Percentiles rank a stretch among this genome's conserved stretches.
These are phyloP conservation scores for Nylanderia fulva DNA, from an alignment of 1,140 invertebrate genomes.

Conservation along the genomic window DNA sequence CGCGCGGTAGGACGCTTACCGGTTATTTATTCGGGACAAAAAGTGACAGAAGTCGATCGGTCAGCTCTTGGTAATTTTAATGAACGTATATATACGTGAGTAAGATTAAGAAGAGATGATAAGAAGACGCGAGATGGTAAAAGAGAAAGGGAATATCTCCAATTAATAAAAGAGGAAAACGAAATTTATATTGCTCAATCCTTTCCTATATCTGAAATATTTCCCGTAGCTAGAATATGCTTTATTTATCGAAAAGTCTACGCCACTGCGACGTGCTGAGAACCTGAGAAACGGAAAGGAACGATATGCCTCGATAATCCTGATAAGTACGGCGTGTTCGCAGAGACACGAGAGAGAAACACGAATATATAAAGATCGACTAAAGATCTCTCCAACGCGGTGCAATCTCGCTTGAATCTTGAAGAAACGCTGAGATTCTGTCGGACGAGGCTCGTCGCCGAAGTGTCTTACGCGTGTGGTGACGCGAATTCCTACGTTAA, in stretches of 20 bases:
- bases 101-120: background rate
- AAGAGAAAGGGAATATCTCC: no score
- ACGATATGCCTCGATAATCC: constrained; percentile 76
- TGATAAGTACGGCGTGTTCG: constrained; percentile 65
- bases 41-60: background rate
- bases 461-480: constrained; percentile 47
- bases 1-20: background rate
- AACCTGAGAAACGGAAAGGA: constrained; percentile 48
- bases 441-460: background rate
- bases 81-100: background rate
- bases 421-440: constrained; percentile 41
- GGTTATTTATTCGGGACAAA: constrained; percentile 18
- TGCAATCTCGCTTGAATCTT: constrained; percentile 43
- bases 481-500: constrained; percentile 66
- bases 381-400: constrained; percentile 2
- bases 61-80: background rate
- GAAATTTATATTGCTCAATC: background rate
- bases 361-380: constrained; percentile 31
- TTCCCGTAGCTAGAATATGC: background rate
- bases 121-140: background rate
- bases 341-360: constrained; percentile 40
- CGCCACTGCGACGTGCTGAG: constrained; percentile 4
- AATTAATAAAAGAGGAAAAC: background rate
- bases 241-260: background rate
- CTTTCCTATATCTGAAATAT: background rate